Base-by-base conservation (phyloP, 2,888 invertebrate species). In the Torymus tubicola region DNA sequence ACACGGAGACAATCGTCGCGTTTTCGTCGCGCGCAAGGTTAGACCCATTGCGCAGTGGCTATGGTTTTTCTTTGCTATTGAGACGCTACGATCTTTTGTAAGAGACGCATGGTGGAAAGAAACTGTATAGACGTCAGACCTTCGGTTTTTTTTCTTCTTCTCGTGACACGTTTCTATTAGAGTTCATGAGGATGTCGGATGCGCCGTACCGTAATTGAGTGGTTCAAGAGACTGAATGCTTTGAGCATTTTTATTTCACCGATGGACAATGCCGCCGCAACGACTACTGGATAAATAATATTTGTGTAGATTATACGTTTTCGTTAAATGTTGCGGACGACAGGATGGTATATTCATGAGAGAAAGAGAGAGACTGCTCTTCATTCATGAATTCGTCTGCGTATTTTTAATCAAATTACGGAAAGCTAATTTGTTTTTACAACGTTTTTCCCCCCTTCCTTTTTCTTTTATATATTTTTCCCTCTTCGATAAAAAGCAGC, bases 111-210 rank as follows among this genome's bases (percentile, higher is more conserved):
- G 1, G n/a, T 1, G 16, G 67, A 52, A 58, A 60, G 60, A 58
- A 67, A 58, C 52, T 67, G 14, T 16, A 67, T 14, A 55, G 31
- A 64, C 24, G 58, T 75, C 67, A 60, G n/a, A 60, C 52, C 67
- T 58, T 65, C 55, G 42, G 42, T 74, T 61, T 65, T 74, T 61
- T 21, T 21, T 21, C 21, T 21, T 21, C 21, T 21, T 21, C 18
- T 12, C 10, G 8, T 55, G 70, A 65, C 75, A 80, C 74, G 21
- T 70, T 80, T 80, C 74, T 64, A 80, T 80, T 74, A 80, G 57
- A 57, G 72, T 18, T 50, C 31, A n/a, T 69, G 31, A 52, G 24
- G 31, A n/a, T 14, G 57, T 57, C n/a, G 53, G 18, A 53, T 21
- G 16, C 53, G 52, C 14, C 11, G 12, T 18, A 58, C 31, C n/a